Evolutionary conservation across 2,888 invertebrate genomes (phyloP), one percentile per base, ranked within the genome.

Genomic region (Steromphala cineraria): DNA sequence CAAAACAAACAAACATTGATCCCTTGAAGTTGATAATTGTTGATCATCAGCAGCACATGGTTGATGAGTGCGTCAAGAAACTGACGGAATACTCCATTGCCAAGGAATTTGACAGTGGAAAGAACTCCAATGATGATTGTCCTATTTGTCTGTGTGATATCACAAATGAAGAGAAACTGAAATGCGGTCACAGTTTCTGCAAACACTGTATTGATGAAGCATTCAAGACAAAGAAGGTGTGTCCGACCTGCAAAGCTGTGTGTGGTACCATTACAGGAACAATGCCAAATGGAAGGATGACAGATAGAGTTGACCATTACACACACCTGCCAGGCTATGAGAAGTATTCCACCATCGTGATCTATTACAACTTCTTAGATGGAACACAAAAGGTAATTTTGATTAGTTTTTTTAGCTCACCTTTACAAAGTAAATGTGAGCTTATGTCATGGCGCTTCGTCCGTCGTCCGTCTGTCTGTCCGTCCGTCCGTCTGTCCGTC

Each of bases 291-390:
- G 87, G 86, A 7, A 46, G 7, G 8, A 87, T 86, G 86, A 31
- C 53, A 13, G 40, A 71, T 4, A 62, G 4, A 10, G 52, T 21
- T 8, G 4, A 71, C 31, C 2, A 28, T 53, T 81, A 78, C 81
- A 19, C 2, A 17, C 17, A 10, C 2, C 74, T 74, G 21, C 67
- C 36, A n/a, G 86, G 86, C 17, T 24, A 76, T 55, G 24, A 52
- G n/a, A 7, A 31, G 24, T 52, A 24, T 55, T 13, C 24, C 15
- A 55, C 82, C 7, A 83, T 85, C 24, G 36, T 52, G 13, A 86
- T 86, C 28, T 28, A 53, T 0, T 86, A 86, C 80, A 19, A 96
- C 13, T 81, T 89, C 53, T 83, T 83, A 55, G 24, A 56, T 80
- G 89, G 89, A 15, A 82, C 78, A 67, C 88, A 89, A 80, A 80